phyloP scores from a whole-genome alignment of 2,113 vertebrate genomes.

The Tympanuchus pallidicinctus region DNA sequence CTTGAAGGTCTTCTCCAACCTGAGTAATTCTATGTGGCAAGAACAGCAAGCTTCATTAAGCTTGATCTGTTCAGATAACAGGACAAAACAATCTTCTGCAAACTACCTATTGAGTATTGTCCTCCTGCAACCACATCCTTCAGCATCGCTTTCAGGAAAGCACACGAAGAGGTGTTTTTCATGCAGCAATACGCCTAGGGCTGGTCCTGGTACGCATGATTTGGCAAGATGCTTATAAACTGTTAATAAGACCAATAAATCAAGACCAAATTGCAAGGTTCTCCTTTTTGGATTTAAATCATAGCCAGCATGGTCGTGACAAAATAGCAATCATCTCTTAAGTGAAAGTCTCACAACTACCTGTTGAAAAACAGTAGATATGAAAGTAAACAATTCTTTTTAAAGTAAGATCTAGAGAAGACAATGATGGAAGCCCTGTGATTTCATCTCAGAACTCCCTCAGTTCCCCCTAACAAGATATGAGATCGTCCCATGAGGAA shows the following conservation, averaged over 20 bases:
- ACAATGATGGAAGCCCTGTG: background rate
- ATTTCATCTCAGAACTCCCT: background rate
- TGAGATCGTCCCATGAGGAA: background rate
- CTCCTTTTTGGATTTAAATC: background rate
- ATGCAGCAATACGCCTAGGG: background rate
- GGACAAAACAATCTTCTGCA: background rate
- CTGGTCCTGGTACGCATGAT: background rate
- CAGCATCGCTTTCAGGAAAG: background rate
- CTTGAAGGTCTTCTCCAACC: no score
- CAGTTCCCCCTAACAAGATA: background rate
- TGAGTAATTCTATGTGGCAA: background rate
- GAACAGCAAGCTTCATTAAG: background rate
- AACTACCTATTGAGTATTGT: background rate
- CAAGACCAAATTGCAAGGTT: background rate
- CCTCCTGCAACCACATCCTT: background rate
- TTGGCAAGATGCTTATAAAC: background rate
- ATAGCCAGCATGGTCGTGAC: background rate
- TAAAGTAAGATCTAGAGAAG: background rate
- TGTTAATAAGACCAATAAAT: background rate
- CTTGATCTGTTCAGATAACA: background rate
- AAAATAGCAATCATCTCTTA: background rate
- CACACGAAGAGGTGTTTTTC: background rate
- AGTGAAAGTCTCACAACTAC: background rate
- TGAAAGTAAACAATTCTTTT: background rate
- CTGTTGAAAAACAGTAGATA: background rate